Conservation (phyloP, 1,140 invertebrate genomes). For the Drosophila ficusphila region DNA sequence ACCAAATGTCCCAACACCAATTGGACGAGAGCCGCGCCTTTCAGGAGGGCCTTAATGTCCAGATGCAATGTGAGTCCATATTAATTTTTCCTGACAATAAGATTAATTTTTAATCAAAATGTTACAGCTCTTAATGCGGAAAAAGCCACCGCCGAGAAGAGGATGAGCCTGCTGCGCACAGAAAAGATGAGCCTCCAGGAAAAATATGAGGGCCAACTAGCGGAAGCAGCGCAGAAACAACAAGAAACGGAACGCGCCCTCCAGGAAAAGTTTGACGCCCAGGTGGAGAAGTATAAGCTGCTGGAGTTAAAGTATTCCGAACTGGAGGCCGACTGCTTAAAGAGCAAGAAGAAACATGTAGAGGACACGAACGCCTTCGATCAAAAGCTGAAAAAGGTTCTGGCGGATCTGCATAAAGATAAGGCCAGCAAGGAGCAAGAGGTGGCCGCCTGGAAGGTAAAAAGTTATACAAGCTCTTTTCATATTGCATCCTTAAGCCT, state of each 20-base stretch:
- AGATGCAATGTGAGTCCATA: constrained; percentile 84
- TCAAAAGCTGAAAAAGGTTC: constrained; percentile 59
- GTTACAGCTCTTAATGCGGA: constrained; percentile 75
- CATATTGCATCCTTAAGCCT: background rate
- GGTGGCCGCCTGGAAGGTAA: constrained; percentile 70
- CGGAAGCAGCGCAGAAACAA: constrained; percentile 81
- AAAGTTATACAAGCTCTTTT: no score
- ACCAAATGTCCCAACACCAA: constrained; percentile 85
- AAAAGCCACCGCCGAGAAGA: constrained; percentile 85
- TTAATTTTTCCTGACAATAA: no score
- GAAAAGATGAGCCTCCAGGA: constrained; percentile 84
- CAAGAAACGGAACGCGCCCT: constrained; percentile 83
- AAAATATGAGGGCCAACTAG: constrained; percentile 81
- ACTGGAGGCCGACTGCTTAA: constrained; percentile 56
- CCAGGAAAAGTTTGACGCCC: constrained; percentile 81
- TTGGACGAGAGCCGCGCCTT: constrained; percentile 85
- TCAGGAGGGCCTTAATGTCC: constrained; percentile 85
- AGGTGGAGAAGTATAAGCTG: constrained; percentile 85
- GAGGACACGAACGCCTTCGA: constrained; percentile 66
- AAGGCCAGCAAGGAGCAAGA: constrained; percentile 62
- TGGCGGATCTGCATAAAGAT: constrained; percentile 64
- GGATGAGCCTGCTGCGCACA: constrained; percentile 83
- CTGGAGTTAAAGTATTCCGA: constrained; percentile 76
- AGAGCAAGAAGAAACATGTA: constrained; percentile 68
- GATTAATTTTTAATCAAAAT: background rate